phyloP scores from a whole-genome alignment of 2,797 vertebrate species.

The Odontamblyopus rebecca region DNA sequence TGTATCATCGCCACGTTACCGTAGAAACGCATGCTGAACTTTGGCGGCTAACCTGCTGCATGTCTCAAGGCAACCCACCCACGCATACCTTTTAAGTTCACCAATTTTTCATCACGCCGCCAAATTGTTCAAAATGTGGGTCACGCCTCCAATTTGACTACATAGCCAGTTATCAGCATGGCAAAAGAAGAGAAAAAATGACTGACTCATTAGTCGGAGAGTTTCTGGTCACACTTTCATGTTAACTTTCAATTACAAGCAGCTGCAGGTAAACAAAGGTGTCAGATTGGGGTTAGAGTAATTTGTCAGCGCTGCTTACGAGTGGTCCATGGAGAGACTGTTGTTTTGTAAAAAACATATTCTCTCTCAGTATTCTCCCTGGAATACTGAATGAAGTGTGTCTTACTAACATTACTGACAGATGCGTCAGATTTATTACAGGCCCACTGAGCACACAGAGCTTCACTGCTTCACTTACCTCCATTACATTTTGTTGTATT shows the following conservation, averaged over 20 bases:
- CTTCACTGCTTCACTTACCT: not conserved
- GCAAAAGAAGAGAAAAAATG: constrained; percentile 2
- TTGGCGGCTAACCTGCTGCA: constrained; percentile 28
- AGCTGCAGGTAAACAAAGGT: constrained; percentile 38
- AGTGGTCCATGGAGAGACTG: constrained; percentile 10
- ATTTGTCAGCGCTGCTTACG: constrained; percentile 35
- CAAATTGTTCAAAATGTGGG: constrained; percentile 69
- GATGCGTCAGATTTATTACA: not conserved
- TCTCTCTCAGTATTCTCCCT: too few relatives aligned
- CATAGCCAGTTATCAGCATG: constrained; percentile 23
- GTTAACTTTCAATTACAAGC: constrained; percentile 44
- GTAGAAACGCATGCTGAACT: constrained; percentile 44
- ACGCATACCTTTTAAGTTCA: constrained; percentile 67
- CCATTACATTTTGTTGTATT: not conserved
- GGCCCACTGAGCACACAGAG: not conserved
- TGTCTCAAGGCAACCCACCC: constrained; percentile 43
- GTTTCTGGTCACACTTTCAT: constrained; percentile 31
- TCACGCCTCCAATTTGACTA: constrained; percentile 63
- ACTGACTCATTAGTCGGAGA: constrained; percentile 34
- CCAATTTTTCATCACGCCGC: constrained; percentile 61
- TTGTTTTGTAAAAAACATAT: not conserved
- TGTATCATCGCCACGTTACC: constrained; percentile 31
- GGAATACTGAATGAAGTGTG: not conserved
- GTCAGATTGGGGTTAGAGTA: constrained; percentile 24
- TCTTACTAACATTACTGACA: not conserved